phyloP scores from a whole-genome alignment of 2,113 vertebrate species.

The Callocephalon fimbriatum region DNA sequence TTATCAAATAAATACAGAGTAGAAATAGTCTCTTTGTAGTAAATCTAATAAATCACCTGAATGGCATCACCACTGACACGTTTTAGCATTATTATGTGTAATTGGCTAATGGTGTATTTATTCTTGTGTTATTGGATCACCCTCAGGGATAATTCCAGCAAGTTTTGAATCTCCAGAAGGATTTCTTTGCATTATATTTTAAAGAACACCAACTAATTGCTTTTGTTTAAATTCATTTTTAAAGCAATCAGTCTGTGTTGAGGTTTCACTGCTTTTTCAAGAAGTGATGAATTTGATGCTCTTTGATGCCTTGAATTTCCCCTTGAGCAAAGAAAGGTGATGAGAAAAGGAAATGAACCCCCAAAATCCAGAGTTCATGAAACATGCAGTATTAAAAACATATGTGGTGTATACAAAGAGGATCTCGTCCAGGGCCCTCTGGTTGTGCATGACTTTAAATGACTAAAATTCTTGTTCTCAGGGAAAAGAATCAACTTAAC shows the following conservation, averaged over 20 bases:
- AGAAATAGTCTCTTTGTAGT: background rate
- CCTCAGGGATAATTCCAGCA: constrained; percentile 63
- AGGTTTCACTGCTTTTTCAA: constrained; percentile 56
- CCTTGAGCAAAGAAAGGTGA: constrained; percentile 55
- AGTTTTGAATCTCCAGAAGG: constrained; percentile 64
- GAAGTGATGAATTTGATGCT: constrained; percentile 68
- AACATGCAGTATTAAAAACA: constrained; percentile 17
- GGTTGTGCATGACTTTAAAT: background rate
- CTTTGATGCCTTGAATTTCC: constrained; percentile 52
- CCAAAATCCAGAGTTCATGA: constrained; percentile 35
- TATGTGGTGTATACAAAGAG: background rate
- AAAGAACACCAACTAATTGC: constrained; percentile 70
- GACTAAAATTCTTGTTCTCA: background rate
- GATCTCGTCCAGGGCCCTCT: background rate
- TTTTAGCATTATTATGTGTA: constrained; percentile 69
- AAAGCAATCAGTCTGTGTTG: constrained; percentile 47
- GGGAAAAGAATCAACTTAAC: background rate
- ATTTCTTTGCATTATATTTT: constrained; percentile 53
- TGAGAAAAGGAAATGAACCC: constrained; percentile 64
- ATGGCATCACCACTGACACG: constrained; percentile 22
- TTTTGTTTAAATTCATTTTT: constrained; percentile 72
- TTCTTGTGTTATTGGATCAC: constrained; percentile 63
- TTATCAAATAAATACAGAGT: constrained; percentile 36
- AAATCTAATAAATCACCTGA: constrained; percentile 68
- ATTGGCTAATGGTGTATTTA: constrained; percentile 71